Percentiles rank a stretch among this genome's conserved stretches.
Evolutionary conservation across 2,113 vertebrate genomes (phyloP).

Genomic region (Chionomys nivalis): DNA sequence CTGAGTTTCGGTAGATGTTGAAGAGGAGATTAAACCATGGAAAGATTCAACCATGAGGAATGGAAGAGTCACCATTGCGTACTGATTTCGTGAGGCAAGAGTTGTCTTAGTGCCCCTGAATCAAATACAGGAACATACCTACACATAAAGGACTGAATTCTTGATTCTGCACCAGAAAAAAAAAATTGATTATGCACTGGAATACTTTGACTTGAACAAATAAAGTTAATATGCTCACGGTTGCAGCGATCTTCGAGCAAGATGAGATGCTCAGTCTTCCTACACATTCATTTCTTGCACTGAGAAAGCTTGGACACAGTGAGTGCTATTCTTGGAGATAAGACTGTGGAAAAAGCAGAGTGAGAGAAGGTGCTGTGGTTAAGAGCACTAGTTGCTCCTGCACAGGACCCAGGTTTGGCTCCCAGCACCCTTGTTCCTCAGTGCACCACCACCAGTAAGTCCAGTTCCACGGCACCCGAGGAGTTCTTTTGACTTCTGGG

Average conservation of each 20-base stretch:
- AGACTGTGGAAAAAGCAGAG: neutral
- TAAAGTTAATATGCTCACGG: neutral
- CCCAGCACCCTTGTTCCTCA: neutral
- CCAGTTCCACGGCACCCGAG: neutral
- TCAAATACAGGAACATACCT: neutral
- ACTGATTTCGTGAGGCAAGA: neutral
- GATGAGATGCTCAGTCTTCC: neutral
- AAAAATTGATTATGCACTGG: neutral
- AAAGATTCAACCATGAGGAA: neutral
- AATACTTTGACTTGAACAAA: neutral
- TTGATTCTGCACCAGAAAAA: neutral
- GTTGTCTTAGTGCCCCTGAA: neutral
- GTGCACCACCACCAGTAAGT: neutral
- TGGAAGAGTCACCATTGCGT: neutral
- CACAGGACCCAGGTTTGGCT: neutral
- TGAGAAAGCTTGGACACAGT: neutral
- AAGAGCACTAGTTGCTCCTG: neutral
- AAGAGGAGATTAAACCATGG: neutral
- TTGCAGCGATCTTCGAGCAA: neutral
- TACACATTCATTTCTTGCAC: neutral
- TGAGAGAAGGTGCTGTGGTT: neutral
- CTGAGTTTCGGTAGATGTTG: neutral
- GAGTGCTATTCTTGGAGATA: neutral
- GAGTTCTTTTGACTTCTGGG: neutral
- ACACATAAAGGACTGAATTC: neutral